Base-by-base conservation (phyloP, 2,888 invertebrate species). In the Lamellibrachia satsuma region DNA sequence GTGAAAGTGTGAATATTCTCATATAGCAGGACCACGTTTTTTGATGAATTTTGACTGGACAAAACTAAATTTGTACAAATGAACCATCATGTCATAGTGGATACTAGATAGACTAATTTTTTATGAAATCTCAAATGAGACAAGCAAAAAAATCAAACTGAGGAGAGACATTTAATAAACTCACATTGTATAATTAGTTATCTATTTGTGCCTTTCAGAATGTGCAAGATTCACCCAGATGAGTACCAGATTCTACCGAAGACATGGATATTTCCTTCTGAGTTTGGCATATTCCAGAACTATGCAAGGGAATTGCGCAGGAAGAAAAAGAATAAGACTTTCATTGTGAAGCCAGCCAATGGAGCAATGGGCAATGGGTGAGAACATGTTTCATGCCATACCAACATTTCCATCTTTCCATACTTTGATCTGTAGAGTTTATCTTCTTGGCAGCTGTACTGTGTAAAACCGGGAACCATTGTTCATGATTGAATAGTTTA, bases 361-460 rank as follows among this genome's bases (percentile, higher is more conserved):
- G 96, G 96, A 92, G 96, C 96, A 90, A 96, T 96, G 95, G 96
- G 96, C 60, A 96, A 96, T 94, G 96, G 96, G 96, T 96, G 75
- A 75, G 75, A 75, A 75, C 75, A 75, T 75, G 22, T 75, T 75
- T 75, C 75, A 2, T 75, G n/a, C 22, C 75, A 75, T 6, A 75
- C 75, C 75, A 75, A 15, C 75, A 75, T 75, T 75, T 75, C 75
- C 75, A 22, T 75, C 22, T 75, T 75, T 11, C 75, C 75, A 75
- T 22, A 22, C 75, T 75, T 22, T 22, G 75, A 75, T 75, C 39
- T 39, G 39, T 39, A 39, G 39, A 39, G 39, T 39, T 39, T 39
- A 39, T 39, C n/a, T 75, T 22, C 22, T 22, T 22, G 60, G 60
- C 75, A 75, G 15, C 22, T 75, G 4, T 22, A 75, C 22, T n/a